phyloP scores from a whole-genome alignment of 1,140 invertebrate genomes.

The Drosophila triauraria region DNA sequence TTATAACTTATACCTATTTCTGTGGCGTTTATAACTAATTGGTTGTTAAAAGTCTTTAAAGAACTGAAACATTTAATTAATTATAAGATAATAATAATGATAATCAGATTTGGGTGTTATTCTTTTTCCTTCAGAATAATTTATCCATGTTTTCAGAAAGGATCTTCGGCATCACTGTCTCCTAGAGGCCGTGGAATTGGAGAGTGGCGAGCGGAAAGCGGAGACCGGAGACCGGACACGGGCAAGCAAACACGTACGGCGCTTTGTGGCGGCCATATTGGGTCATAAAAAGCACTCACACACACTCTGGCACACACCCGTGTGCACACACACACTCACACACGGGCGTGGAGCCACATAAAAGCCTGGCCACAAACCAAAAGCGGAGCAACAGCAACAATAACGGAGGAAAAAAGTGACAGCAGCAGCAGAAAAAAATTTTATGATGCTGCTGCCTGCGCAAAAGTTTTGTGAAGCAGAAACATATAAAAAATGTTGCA shows the following conservation, averaged over 20 bases:
- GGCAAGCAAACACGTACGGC: slow-evolving; percentile 66
- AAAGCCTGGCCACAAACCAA: slow-evolving; percentile 69
- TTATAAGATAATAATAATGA: neutral
- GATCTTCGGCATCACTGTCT: slow-evolving; percentile 29
- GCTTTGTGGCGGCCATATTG: slow-evolving; percentile 79
- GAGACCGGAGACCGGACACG: slow-evolving; percentile 42
- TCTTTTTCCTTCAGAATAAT: neutral
- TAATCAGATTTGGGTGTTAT: neutral
- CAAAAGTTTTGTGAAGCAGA: slow-evolving; percentile 81
- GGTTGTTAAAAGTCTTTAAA: too few species aligned
- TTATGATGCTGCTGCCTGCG: slow-evolving; percentile 72
- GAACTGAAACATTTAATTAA: too few species aligned
- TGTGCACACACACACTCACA: slow-evolving; percentile 30
- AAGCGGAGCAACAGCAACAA: slow-evolving; percentile 48
- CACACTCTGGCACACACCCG: slow-evolving; percentile 38
- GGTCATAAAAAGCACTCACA: slow-evolving; percentile 78
- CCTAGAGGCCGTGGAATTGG: slow-evolving; percentile 1
- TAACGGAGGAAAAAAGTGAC: slow-evolving; percentile 68
- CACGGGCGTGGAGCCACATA: slow-evolving; percentile 42
- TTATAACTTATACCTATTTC: neutral
- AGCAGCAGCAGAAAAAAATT: slow-evolving; percentile 78
- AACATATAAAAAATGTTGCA: slow-evolving; percentile 83
- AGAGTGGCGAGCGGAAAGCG: slow-evolving; percentile 9
- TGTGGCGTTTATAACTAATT: neutral
- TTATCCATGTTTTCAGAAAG: neutral